Evolutionary conservation across 2,797 vertebrate species (phyloP).

Genomic region (Peromyscus melanophrys): DNA sequence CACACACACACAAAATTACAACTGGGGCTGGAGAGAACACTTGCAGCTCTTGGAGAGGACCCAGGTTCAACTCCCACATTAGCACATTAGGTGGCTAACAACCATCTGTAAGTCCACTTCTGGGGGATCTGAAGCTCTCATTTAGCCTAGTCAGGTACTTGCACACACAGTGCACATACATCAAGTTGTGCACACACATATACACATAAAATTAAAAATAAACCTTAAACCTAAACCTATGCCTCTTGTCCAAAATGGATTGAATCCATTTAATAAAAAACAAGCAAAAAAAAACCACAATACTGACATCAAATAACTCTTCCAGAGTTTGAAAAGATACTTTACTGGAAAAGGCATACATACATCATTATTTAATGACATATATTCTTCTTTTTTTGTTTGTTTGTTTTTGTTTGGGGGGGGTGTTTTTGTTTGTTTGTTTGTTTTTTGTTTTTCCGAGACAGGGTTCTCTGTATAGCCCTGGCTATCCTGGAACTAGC

Average conservation of each 20-base stretch:
- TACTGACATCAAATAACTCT: not conserved
- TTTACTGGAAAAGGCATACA: not conserved
- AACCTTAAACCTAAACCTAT: not conserved
- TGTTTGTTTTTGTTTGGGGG: too few relatives aligned
- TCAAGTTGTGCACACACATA: not conserved
- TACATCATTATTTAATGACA: constrained; percentile 54
- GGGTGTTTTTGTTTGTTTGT: too few relatives aligned
- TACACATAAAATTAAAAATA: not conserved
- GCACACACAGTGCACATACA: not conserved
- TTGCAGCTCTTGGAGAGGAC: not conserved
- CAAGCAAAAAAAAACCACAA: not conserved
- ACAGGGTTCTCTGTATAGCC: not conserved
- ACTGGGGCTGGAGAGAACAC: not conserved
- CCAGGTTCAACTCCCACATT: not conserved
- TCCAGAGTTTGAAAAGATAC: constrained; percentile 36
- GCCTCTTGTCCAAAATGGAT: not conserved
- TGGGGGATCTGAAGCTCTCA: not conserved
- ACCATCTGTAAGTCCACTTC: not conserved
- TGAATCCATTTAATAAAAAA: not conserved
- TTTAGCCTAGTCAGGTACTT: not conserved
- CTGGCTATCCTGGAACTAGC: not conserved
- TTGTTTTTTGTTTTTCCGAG: not conserved
- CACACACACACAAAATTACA: not conserved
- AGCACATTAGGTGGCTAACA: not conserved
- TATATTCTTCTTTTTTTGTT: not conserved